phyloP scores from a whole-genome alignment of 2,797 vertebrate species.

The Tokudaia tokunoshimensis region DNA sequence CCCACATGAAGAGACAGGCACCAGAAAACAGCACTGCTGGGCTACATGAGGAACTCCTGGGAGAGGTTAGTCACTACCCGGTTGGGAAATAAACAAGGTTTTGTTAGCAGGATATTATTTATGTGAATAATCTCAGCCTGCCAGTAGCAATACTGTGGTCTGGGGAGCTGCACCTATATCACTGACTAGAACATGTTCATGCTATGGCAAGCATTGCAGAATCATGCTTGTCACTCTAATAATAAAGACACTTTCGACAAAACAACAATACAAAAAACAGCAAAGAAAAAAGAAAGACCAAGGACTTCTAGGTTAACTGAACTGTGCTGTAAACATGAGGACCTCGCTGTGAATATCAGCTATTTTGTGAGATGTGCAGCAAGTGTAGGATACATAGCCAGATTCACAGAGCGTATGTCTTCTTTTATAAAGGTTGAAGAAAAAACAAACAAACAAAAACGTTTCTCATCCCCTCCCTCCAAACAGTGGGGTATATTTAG shows the following conservation, averaged over 20 bases:
- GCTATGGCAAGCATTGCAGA: background rate
- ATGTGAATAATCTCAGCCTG: background rate
- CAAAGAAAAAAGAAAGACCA: background rate
- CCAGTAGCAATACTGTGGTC: background rate
- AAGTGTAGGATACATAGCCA: background rate
- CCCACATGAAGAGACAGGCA: conserved; percentile 20
- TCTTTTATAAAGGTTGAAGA: conserved; percentile 38
- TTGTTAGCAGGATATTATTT: background rate
- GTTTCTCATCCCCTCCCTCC: conserved; percentile 23
- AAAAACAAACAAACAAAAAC: background rate
- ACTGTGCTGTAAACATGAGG: background rate
- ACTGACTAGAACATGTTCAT: background rate
- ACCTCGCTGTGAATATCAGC: background rate
- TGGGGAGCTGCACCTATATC: background rate
- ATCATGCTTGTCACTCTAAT: background rate
- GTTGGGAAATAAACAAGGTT: background rate
- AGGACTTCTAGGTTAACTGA: conserved; percentile 2
- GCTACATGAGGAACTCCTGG: background rate
- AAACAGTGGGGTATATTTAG: background rate
- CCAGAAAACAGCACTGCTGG: conserved; percentile 18
- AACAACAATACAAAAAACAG: background rate
- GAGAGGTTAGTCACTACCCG: background rate
- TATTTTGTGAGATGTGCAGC: background rate
- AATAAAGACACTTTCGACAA: background rate
- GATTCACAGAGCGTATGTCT: background rate